A percentile compares a stretch with the other conserved stretches of the same genome.
Conservation (phyloP, 2,113 vertebrate genomes). For the Erpornis zantholeuca region DNA sequence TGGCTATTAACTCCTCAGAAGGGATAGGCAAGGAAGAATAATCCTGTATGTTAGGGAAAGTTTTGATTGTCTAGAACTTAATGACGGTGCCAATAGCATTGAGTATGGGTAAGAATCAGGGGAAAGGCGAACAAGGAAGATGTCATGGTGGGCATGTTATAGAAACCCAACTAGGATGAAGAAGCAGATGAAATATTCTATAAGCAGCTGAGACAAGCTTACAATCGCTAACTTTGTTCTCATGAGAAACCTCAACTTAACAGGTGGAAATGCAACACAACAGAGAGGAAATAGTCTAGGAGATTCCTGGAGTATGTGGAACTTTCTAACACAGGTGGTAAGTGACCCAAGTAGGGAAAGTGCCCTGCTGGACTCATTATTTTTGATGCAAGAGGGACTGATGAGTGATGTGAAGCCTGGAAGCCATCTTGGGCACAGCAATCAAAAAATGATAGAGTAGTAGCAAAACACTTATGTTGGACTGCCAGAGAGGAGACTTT, state of each 20-base stretch:
- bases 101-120: background rate
- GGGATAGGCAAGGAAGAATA: background rate
- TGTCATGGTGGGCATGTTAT: background rate
- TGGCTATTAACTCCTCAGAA: background rate
- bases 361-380: background rate
- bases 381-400: background rate
- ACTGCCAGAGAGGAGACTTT: background rate
- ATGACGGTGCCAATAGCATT: background rate
- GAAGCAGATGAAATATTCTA: background rate
- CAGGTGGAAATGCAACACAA: background rate
- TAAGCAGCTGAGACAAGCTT: background rate
- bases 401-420: background rate
- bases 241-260: background rate
- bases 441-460: background rate
- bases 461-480: background rate
- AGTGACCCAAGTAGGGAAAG: background rate
- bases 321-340: background rate
- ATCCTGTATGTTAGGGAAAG: background rate
- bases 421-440: fast-evolving
- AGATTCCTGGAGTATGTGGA: background rate
- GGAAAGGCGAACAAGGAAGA: background rate
- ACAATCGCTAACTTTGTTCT: background rate
- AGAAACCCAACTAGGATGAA: background rate
- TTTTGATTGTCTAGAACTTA: background rate
- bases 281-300: background rate